Base-by-base conservation (phyloP, 2,888 invertebrate species). In the Strigamia maritima region DNA sequence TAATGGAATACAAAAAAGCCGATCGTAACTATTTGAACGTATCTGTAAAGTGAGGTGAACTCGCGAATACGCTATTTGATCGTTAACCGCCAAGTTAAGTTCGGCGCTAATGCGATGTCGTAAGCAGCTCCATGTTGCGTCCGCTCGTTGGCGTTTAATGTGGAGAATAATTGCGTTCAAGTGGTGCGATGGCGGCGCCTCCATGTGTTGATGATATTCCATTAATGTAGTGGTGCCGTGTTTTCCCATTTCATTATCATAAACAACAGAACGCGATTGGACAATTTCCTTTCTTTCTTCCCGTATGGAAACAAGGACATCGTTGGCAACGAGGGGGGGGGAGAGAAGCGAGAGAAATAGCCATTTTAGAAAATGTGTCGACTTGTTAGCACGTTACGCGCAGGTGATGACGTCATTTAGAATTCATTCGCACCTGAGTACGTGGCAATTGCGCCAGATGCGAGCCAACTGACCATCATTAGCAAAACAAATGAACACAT, bases 181-280 rank as follows among this genome's bases (percentile, higher is more conserved):
- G 31, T 31, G 75, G 35, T 7, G 75, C 60, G 60, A 60, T 60
- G 60, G 60, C 60, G 60, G 60, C 60, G 75, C 75, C 35, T 28
- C 35, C 75, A 75, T n/a, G 75, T 75, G 75, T 75, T 75, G 75
- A 75, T 75, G 75, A 75, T 75, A 75, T 75, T 75, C 75, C 75
- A 75, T 75, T 75, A 75, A 75, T 75, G 75, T 75, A 75, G 75
- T 75, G 31, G 75, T 14, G 75, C 60, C 75, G 75, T 75, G 75
- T 75, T 75, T 75, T 35, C 75, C 75, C 75, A 31, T 28, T 75
- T 75, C 35, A 75, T 75, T 75, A 75, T 26, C 75, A 28, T 75
- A 35, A 75, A 75, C 28, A 35, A 75, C 31, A 75, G 75, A 75
- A 26, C 31, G 60, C 19, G 60, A 60, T 60, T 60, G 60, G 60